phyloP scores from a whole-genome alignment of 2,113 vertebrate genomes.

The Steatornis caripensis region DNA sequence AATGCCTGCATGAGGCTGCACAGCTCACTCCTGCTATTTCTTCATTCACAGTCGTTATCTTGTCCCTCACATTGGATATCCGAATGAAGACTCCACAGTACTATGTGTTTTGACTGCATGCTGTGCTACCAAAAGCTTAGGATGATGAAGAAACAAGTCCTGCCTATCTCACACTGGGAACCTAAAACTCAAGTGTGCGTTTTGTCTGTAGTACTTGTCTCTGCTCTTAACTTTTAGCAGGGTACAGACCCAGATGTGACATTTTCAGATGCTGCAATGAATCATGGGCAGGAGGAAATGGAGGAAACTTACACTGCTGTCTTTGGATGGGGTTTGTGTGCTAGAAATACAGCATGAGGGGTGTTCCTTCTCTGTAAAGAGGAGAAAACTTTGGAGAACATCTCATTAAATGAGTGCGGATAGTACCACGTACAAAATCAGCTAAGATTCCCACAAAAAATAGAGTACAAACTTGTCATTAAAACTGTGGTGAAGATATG shows the following conservation, averaged over 20 bases:
- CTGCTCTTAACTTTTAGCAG: rapidly evolving
- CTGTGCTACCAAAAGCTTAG: neutral
- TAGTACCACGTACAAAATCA: neutral
- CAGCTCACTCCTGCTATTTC: neutral
- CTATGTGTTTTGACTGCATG: neutral
- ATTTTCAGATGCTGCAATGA: neutral
- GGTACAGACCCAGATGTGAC: no score
- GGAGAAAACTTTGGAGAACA: neutral
- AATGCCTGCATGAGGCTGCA: neutral
- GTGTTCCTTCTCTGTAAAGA: neutral
- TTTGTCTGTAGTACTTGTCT: neutral
- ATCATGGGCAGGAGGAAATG: neutral
- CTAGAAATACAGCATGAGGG: neutral
- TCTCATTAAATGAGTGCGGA: neutral
- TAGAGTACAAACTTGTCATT: neutral
- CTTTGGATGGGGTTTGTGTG: neutral
- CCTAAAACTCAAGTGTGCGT: neutral
- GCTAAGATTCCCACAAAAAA: neutral
- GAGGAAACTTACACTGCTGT: neutral
- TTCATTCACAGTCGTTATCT: neutral
- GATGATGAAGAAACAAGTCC: neutral
- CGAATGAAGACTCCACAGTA: neutral
- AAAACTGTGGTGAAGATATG: neutral
- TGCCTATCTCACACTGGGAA: neutral
- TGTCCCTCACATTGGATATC: neutral